phyloP scores from a whole-genome alignment of 2,888 invertebrate genomes.

The Ennomos erosarius region DNA sequence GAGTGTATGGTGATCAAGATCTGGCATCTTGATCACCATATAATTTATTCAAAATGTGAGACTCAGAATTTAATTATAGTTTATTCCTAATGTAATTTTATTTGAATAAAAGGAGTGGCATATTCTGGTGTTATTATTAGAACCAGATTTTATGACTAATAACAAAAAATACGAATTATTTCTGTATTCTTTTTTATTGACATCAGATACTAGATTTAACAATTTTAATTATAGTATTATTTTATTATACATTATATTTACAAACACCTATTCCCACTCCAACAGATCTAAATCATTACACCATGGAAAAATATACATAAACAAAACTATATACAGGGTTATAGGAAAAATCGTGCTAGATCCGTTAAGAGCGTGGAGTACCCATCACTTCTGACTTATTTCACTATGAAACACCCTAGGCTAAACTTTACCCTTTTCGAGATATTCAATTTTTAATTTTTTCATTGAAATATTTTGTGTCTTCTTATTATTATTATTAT shows the following conservation, averaged over 20 bases:
- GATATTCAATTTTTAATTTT: too few species aligned
- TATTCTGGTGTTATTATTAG: neutral
- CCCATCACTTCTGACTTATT: too few species aligned
- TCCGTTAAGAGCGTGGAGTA: too few species aligned
- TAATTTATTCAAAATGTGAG: slow-evolving; percentile 44
- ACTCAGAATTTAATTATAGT: slow-evolving; percentile 41
- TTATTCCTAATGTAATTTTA: slow-evolving; percentile 20
- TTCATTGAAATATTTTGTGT: too few species aligned
- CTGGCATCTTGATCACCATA: slow-evolving; percentile 28
- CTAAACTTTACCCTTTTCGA: too few species aligned
- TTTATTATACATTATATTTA: slow-evolving; percentile 54
- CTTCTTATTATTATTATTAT: too few species aligned
- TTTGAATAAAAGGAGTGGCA: slow-evolving; percentile 9
- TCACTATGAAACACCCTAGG: too few species aligned
- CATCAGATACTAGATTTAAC: slow-evolving; percentile 35
- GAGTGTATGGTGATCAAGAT: slow-evolving; percentile 40
- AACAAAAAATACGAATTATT: slow-evolving; percentile 13
- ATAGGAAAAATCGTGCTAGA: too few species aligned
- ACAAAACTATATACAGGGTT: slow-evolving; percentile 9
- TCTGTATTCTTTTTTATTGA: slow-evolving; percentile 32
- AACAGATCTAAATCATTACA: slow-evolving; percentile 48
- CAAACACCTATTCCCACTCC: slow-evolving; percentile 50
- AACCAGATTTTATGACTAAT: neutral
- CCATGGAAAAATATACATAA: slow-evolving; percentile 26
- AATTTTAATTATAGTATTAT: slow-evolving; percentile 30